phyloP scores from a whole-genome alignment of 2,113 vertebrate genomes.

The Seriola quinqueradiata region DNA sequence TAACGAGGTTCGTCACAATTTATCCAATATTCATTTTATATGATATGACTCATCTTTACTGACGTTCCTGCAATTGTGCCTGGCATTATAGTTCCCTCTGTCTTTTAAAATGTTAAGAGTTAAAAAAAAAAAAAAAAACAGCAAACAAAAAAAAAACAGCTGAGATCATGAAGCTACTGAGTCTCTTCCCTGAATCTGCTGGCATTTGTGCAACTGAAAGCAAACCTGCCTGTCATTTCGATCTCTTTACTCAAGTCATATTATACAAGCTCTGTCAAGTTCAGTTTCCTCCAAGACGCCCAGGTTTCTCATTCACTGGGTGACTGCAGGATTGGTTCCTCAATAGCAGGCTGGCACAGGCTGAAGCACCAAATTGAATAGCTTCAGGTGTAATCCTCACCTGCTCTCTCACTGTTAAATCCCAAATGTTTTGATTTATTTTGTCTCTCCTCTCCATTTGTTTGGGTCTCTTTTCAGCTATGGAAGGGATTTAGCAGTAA shows the following conservation, averaged over 20 bases:
- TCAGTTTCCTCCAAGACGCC: conserved; percentile 40
- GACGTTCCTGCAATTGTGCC: neutral
- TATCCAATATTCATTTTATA: neutral
- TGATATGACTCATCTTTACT: conserved; percentile 15
- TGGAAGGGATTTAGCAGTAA: conserved; percentile 52
- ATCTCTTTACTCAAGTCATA: conserved; percentile 16
- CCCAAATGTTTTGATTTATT: conserved; percentile 64
- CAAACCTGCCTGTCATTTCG: conserved; percentile 33
- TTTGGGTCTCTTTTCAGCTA: conserved; percentile 61
- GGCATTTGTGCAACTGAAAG: conserved; percentile 25
- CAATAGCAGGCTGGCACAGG: conserved; percentile 40
- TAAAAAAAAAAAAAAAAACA: too few species aligned
- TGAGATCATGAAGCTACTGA: conserved; percentile 3
- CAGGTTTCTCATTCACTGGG: conserved; percentile 70
- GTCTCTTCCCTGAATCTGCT: conserved; percentile 1
- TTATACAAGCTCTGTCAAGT: neutral
- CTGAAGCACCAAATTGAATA: conserved; percentile 44
- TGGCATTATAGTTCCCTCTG: neutral
- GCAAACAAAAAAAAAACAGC: too few species aligned
- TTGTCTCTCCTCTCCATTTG: conserved; percentile 58
- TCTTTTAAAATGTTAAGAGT: conserved; percentile 18
- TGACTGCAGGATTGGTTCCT: conserved; percentile 39
- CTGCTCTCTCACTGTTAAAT: conserved; percentile 54
- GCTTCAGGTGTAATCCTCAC: conserved; percentile 73
- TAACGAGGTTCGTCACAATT: conserved; percentile 9